phyloP scores from a whole-genome alignment of 2,797 vertebrate genomes.

The Acestrorhynchus altus region DNA sequence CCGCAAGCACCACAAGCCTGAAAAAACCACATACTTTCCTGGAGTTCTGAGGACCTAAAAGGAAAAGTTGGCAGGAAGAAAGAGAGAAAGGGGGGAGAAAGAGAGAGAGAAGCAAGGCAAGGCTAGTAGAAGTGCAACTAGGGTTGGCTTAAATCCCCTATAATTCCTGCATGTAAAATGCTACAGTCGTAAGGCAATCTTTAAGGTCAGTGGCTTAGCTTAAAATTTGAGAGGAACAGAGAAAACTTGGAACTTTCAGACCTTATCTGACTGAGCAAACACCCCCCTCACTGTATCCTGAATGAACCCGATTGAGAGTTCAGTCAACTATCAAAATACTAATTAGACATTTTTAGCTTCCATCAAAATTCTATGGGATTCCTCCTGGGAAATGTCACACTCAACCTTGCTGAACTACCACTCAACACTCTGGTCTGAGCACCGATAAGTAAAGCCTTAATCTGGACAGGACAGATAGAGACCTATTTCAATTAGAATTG shows the following conservation, averaged over 20 bases:
- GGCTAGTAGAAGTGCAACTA: constrained; percentile 52
- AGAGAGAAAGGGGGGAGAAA: not conserved
- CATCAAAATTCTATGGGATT: not conserved
- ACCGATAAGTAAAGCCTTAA: not conserved
- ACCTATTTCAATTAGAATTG: not conserved
- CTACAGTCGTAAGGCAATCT: constrained; percentile 49
- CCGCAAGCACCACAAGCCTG: not conserved
- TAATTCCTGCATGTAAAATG: constrained; percentile 54
- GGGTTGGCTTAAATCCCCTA: constrained; percentile 36
- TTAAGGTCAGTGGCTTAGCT: constrained; percentile 40
- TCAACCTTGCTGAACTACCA: not conserved
- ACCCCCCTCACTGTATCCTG: not conserved
- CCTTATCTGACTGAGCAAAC: not conserved
- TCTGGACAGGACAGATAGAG: not conserved
- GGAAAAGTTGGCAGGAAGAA: not conserved
- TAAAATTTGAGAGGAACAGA: not conserved
- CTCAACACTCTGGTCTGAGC: no score
- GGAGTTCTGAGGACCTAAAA: constrained; percentile 13
- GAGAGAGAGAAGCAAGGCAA: constrained; percentile 4
- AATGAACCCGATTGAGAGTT: not conserved
- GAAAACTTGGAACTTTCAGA: not conserved
- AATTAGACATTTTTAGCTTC: not conserved
- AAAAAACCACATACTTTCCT: constrained; percentile 1
- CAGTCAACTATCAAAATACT: not conserved
- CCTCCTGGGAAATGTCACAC: not conserved